phyloP scores from a whole-genome alignment of 1,140 invertebrate genomes.

The Bombus cullumanus region DNA sequence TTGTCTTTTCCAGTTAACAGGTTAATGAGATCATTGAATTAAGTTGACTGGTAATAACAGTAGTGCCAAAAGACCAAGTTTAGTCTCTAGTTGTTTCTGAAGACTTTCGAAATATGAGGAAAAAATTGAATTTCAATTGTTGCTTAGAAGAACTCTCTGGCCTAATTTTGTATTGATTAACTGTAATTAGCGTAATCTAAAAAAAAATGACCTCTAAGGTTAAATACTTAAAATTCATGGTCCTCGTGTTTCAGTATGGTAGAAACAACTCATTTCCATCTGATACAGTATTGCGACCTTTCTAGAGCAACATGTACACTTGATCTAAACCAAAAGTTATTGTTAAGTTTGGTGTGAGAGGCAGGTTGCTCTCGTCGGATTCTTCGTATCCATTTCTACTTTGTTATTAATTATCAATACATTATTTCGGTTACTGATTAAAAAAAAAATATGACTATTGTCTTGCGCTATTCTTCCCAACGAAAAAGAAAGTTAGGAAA shows the following conservation, averaged over 20 bases:
- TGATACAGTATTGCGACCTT: constrained; percentile 1
- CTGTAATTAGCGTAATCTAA: background rate
- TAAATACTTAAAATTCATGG: background rate
- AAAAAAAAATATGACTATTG: background rate
- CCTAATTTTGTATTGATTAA: background rate
- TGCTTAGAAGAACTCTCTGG: background rate
- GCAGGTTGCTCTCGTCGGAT: background rate
- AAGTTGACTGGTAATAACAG: background rate
- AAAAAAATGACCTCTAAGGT: background rate
- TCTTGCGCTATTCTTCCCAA: constrained; percentile 2
- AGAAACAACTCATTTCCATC: background rate
- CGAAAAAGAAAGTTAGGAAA: background rate
- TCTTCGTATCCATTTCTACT: constrained; percentile 4
- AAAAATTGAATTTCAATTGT: background rate
- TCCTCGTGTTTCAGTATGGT: background rate
- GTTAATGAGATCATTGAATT: constrained; percentile 5
- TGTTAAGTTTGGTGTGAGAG: background rate
- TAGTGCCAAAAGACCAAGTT: background rate
- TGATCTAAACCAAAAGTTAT: background rate
- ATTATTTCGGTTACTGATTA: background rate
- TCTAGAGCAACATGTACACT: background rate
- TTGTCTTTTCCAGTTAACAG: constrained; percentile 5
- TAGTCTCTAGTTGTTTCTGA: background rate
- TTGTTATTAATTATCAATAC: background rate
- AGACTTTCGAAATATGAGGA: background rate